Evolutionary conservation across 2,113 vertebrate species (phyloP).

Genomic region (Fregata magnificens): DNA sequence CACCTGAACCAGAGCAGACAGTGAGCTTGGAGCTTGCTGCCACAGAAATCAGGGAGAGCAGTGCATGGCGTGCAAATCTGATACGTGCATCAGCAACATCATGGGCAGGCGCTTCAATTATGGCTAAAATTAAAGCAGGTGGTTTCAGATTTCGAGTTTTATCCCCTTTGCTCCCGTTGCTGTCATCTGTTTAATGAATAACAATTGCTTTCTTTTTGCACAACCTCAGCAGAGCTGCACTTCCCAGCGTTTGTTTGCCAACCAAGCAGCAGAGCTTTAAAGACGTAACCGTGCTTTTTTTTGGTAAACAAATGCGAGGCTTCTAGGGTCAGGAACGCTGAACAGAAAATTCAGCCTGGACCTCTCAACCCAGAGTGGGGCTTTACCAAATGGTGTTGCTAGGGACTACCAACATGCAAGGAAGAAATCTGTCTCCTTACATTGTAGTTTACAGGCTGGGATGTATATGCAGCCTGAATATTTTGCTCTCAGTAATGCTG

Average conservation of each 20-base stretch:
- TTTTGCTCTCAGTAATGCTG: neutral
- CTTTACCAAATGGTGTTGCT: slow-evolving; percentile 22
- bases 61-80: neutral
- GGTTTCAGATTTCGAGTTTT: slow-evolving; percentile 55
- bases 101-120: slow-evolving; percentile 37
- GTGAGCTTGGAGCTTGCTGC: neutral
- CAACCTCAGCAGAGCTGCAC: slow-evolving; percentile 33
- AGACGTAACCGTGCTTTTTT: neutral
- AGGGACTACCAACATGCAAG: neutral
- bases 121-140: slow-evolving; percentile 62
- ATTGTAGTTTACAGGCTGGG: neutral
- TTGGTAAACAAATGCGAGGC: slow-evolving; percentile 33
- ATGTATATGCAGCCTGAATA: neutral
- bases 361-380: neutral
- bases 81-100: slow-evolving; percentile 10
- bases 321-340: slow-evolving; percentile 4
- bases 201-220: slow-evolving; percentile 56
- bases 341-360: neutral
- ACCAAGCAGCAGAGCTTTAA: slow-evolving; percentile 31
- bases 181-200: slow-evolving; percentile 65
- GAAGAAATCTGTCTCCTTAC: neutral
- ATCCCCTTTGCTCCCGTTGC: slow-evolving; percentile 47
- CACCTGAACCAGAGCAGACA: neutral
- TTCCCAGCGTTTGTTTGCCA: slow-evolving; percentile 42
- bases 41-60: neutral